Evolutionary conservation across 2,888 invertebrate species (phyloP), one percentile per base, ranked within the genome.

Genomic region (Cerastoderma edule): DNA sequence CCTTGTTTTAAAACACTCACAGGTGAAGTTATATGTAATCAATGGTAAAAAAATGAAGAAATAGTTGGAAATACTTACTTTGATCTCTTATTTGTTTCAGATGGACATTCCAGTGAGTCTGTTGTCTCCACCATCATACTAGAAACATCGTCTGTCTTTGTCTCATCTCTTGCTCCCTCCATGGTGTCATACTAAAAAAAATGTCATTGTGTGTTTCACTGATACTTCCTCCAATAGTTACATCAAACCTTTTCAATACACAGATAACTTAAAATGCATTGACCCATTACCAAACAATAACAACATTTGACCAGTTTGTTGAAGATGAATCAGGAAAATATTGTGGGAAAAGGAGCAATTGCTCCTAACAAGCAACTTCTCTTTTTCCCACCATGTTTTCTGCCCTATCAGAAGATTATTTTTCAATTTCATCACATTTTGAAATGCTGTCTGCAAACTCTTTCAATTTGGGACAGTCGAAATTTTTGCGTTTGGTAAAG

Each of bases 81-180:
- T 60, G 60, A 60, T 2, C 4, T 60, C 13, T 60, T n/a, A 4
- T 19, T 60, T 60, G 35, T 60, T 8, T 60, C 60, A 2, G 39
- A 60, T 33, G 60, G 39, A 16, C 8, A 35, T 27, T 60, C 60
- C 22, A 60, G 35, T 13, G 60, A 60, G 13, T 19, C n/a, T 24
- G 66, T 53, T 6, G 50, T n/a, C 33, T 71, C 71, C 1, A 65
- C 65, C 44, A 33, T 35, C 0, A 65, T 27, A 65, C 64, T 72
- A 3, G 72, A 66, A 33, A 56, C 13, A 6, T 46, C 27, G 3
- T 56, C 72, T 22, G 32, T 27, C 44, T 66, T 65, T 22, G 24
- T 35, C 3, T 24, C 24, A 22, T 44, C 65, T 54, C 32, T 39
- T 2, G 35, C 65, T 16, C 30, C 65, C 54, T 35, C 60, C 39